Conservation (phyloP, 2,797 vertebrate genomes). For the Tapirus indicus region DNA sequence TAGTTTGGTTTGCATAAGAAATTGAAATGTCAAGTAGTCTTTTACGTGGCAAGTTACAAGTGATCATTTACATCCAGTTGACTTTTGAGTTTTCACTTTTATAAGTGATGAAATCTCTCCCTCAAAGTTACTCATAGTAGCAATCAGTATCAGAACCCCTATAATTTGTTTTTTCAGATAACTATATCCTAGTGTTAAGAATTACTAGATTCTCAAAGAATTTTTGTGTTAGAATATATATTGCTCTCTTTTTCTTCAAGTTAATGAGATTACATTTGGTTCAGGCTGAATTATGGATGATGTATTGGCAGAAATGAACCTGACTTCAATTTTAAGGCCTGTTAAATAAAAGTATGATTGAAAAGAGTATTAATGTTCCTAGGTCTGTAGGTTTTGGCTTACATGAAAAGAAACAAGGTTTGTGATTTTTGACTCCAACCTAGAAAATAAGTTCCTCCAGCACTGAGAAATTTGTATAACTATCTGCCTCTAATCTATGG, state of each 20-base stretch:
- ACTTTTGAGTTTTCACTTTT: slow-evolving; percentile 18
- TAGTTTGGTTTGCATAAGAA: neutral
- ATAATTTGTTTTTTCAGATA: neutral
- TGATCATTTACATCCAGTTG: neutral
- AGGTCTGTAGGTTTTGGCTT: neutral
- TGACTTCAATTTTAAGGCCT: neutral
- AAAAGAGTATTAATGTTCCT: neutral
- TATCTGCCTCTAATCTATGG: neutral
- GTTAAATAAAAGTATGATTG: neutral
- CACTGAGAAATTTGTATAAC: neutral
- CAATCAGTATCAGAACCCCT: neutral
- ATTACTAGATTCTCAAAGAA: neutral
- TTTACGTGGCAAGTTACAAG: neutral
- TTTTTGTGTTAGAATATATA: neutral
- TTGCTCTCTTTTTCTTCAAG: neutral
- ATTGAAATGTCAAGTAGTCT: neutral
- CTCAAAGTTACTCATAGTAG: neutral
- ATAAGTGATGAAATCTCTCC: neutral
- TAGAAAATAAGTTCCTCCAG: neutral
- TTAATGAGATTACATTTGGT: neutral
- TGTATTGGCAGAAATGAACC: neutral
- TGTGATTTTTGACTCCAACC: neutral
- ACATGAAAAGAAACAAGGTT: neutral
- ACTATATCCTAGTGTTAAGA: neutral
- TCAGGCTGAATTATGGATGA: neutral